Evolutionary conservation across 1,140 invertebrate genomes (phyloP).

Genomic region (Cherax quadricarinatus): DNA sequence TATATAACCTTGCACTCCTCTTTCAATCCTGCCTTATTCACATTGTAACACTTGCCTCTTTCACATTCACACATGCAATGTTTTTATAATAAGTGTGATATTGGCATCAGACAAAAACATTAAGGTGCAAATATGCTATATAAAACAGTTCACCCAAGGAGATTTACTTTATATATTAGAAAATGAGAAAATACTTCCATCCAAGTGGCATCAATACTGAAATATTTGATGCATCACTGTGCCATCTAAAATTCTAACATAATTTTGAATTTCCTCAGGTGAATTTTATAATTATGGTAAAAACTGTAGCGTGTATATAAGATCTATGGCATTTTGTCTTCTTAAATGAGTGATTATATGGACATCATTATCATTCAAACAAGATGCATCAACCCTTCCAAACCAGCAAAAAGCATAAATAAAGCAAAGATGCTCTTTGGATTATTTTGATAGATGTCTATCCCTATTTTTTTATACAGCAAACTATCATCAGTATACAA

Average conservation of each 20-base stretch:
- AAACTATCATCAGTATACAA: constrained; percentile 43
- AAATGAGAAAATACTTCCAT: background rate
- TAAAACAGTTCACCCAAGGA: background rate
- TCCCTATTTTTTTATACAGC: constrained; percentile 25
- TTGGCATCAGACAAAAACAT: background rate
- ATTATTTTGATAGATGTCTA: constrained; percentile 60
- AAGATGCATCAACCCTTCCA: background rate
- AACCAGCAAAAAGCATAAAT: constrained; percentile 20
- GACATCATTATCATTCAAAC: background rate
- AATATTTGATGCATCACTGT: background rate
- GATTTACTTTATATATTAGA: background rate
- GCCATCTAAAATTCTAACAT: background rate
- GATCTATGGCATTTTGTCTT: background rate
- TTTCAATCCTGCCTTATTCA: background rate
- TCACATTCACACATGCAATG: background rate
- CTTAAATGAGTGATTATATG: background rate
- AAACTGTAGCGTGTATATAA: background rate
- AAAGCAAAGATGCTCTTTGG: constrained; percentile 51
- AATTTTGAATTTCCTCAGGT: background rate
- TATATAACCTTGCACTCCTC: background rate
- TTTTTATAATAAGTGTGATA: background rate
- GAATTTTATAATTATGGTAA: background rate
- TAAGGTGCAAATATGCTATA: background rate
- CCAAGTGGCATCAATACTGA: background rate
- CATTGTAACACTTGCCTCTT: background rate